Conservation (phyloP, 2,797 vertebrate genomes). For the Yasuhikotakia modesta region DNA sequence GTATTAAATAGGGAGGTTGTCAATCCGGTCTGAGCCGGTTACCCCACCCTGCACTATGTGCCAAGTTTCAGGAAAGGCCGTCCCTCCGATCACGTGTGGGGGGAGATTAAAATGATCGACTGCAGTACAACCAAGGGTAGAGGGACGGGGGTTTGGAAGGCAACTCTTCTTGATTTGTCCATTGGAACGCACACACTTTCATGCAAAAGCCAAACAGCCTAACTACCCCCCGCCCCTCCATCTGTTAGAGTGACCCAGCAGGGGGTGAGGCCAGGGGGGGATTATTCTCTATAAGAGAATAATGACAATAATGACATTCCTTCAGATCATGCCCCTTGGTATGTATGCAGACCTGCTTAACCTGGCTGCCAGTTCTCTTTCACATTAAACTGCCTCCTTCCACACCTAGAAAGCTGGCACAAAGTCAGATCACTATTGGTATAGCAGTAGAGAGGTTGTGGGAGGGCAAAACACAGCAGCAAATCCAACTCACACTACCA, state of each 20-base stretch:
- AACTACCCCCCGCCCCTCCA: conserved; percentile 62
- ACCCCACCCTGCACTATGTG: conserved; percentile 84
- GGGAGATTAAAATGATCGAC: conserved; percentile 82
- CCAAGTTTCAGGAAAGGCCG: conserved; percentile 85
- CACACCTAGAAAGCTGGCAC: conserved; percentile 66
- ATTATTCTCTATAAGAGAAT: conserved; percentile 68
- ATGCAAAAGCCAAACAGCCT: conserved; percentile 51
- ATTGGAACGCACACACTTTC: conserved; percentile 56
- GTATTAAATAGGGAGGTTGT: conserved; percentile 85
- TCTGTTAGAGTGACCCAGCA: conserved; percentile 75
- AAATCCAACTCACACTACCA: conserved; percentile 29
- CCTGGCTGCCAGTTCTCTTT: conserved; percentile 64
- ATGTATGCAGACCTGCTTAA: conserved; percentile 72
- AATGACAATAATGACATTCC: conserved; percentile 73
- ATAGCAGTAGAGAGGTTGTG: conserved; percentile 50
- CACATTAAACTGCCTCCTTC: conserved; percentile 53
- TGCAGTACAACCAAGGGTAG: conserved; percentile 70
- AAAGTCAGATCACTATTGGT: conserved; percentile 52
- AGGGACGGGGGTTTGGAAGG: conserved; percentile 69
- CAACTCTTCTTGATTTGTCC: conserved; percentile 72
- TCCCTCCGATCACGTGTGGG: conserved; percentile 78
- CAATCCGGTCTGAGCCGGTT: conserved; percentile 88
- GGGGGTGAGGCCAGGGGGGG: conserved; percentile 65
- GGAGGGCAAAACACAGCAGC: conserved; percentile 50
- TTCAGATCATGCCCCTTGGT: conserved; percentile 67